Conservation (phyloP, 1,140 invertebrate species). For the Trachelipus rathkii region DNA sequence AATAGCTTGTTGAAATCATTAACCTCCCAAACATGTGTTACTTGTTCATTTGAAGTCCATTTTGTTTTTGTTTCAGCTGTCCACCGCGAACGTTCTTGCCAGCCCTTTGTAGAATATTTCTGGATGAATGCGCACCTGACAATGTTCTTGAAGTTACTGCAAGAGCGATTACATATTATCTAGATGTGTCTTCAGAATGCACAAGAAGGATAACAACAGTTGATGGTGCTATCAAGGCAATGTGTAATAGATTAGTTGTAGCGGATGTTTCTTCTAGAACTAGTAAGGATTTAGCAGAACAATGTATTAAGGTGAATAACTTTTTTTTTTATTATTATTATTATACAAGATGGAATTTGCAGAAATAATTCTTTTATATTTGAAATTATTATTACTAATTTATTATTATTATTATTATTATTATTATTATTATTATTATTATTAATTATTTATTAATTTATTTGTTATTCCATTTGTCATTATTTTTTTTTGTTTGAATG, state of each 20-base stretch:
- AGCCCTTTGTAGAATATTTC: conserved; percentile 95
- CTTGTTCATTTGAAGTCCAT: no score
- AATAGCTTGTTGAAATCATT: no score
- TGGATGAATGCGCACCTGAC: conserved; percentile 95
- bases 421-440: no score
- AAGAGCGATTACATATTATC: conserved; percentile 96
- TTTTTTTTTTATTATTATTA: not conserved
- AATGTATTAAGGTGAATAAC: conserved; percentile 86
- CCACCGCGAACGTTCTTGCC: conserved; percentile 96
- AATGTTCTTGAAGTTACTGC: conserved; percentile 86
- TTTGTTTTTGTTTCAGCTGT: conserved; percentile 80
- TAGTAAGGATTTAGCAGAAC: conserved; percentile 94
- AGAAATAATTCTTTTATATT: no score
- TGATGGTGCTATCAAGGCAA: conserved; percentile 91
- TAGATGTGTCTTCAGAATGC: conserved; percentile 98
- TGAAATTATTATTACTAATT: no score
- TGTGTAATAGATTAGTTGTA: conserved; percentile 88
- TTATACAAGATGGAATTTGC: no score
- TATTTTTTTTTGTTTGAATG: no score
- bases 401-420: no score
- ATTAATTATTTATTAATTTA: no score
- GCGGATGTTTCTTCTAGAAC: conserved; percentile 88
- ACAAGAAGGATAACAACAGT: conserved; percentile 95
- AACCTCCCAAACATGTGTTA: no score
- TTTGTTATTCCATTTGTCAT: no score